Evolutionary conservation across 2,113 vertebrate genomes (phyloP), one percentile per base, ranked within the genome.

Genomic region (Heliornis fulica): DNA sequence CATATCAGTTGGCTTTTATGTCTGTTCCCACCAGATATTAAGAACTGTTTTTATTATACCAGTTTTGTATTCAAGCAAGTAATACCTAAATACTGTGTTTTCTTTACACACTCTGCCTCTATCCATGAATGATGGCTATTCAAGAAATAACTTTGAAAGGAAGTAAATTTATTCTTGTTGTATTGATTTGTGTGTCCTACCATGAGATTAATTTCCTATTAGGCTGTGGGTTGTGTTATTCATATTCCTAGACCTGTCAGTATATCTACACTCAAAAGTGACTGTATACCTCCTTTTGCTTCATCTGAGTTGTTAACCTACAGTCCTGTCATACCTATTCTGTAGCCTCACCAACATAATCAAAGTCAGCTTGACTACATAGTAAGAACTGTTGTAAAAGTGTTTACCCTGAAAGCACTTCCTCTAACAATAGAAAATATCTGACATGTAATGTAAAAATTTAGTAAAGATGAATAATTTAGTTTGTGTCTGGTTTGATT

Each of bases 381-480:
- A 69, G 48, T 32, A 79, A 53, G 34, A 93, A n/a, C 38, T 50
- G 18, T 23, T 90, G 61, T 82, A 87, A 89, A 76, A 38, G 31
- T 45, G 13, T 78, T 26, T 90, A 10, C 43, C 48, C 4, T 3
- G 53, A 94, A 91, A 76, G 71, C 19, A 10, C 15, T 91, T 81
- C 53, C 38, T 82, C 57, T 85, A 77, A 79, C 50, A 94, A 76
- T 19, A 79, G 53, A 84, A 87, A 45, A 69, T 28, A 4, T 68
- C 76, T 89, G 31, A 75, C n/a, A 5, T 72, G 15, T 43, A 84
- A 84, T 82, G 91, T 50, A 19, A 91, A 93, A 83, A 60, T 50
- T 61, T 91, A 93, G 65, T 57, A 68, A 80, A 87, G 16, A 59
- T 90, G n/a, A 93, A 91, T 87, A 84, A 94, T 71, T 87, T 68